phyloP scores from a whole-genome alignment of 2,888 invertebrate species.

The Dryobota labecula region DNA sequence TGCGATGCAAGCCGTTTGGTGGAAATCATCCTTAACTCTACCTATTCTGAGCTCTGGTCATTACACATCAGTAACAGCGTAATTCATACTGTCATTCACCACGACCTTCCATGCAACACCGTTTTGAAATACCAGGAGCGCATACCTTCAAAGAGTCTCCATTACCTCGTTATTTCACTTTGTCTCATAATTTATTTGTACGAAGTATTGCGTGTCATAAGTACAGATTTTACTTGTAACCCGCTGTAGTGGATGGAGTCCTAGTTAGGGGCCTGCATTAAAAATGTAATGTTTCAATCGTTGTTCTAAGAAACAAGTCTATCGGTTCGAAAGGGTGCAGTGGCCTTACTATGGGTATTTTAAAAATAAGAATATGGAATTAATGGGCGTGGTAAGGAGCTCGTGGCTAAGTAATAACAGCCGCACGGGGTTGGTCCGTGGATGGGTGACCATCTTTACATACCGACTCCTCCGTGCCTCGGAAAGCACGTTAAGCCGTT shows the following conservation, averaged over 20 bases:
- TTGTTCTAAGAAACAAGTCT: constrained; percentile 81
- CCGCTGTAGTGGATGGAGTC: constrained; percentile 52
- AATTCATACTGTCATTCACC: constrained; percentile 14
- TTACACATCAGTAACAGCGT: not conserved
- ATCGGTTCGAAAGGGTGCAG: constrained; percentile 68
- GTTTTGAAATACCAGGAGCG: constrained; percentile 40
- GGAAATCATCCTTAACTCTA: too few species aligned
- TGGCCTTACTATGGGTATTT: constrained; percentile 36
- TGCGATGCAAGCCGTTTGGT: too few species aligned
- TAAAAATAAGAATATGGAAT: not conserved
- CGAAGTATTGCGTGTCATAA: constrained; percentile 70
- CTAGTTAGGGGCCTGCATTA: constrained; percentile 73
- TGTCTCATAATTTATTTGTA: constrained; percentile 52
- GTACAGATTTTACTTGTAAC: constrained; percentile 72
- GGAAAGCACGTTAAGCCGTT: too few species aligned
- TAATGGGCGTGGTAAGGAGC: too few species aligned
- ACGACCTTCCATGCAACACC: not conserved
- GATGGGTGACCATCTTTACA: too few species aligned
- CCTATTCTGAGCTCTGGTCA: too few species aligned
- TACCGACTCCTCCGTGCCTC: too few species aligned
- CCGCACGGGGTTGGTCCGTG: too few species aligned
- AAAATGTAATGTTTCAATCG: constrained; percentile 85
- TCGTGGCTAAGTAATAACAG: too few species aligned
- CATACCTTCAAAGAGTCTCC: constrained; percentile 16
- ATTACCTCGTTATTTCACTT: constrained; percentile 25